Evolutionary conservation across 2,888 invertebrate genomes (phyloP), one percentile per base, ranked within the genome.

Genomic region (Cotesia congregata): DNA sequence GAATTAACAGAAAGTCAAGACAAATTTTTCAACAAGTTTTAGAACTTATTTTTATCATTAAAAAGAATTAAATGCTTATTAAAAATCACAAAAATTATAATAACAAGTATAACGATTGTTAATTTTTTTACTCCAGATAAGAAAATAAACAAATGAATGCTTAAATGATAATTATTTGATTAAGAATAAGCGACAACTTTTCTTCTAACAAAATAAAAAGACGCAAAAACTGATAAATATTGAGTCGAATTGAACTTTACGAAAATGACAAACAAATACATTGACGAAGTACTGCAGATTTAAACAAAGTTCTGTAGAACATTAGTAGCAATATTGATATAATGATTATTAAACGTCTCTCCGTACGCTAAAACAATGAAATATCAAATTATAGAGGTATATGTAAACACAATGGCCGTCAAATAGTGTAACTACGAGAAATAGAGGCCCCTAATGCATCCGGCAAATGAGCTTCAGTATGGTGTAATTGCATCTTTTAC

Each of bases 401-500:
- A 82, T 83, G 84, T 84, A 84, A 84, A 85, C 81, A 85, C 83
- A 85, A 85, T 85, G 83, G 83, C 80, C 83, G 83, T 83, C 82
- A 84, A 85, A 85, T 84, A 82, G 84, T 82, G 82, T 82, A 84
- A 85, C 83, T 80, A 79, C 80, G 81, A 80, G 81, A 82, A 83
- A 73, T 40, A 73, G 68, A 72, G 79, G 80, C 78, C 80, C 82
- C 81, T 81, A 82, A 82, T 82, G 80, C 77, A 79, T 76, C 69
- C 78, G 67, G 71, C 75, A 78, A 80, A 81, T 81, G 80, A 79
- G 82, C 80, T 82, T 71, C 78, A 78, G 81, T 79, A 75, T 80
- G 74, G 80, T 83, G 85, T 86, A 86, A 86, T 85, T 85, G 84
- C 83, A 79, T 80, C 83, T 85, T 86, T 86, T 86, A 87, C 83